These are phyloP conservation scores for Ypsolopha sequella DNA, from an alignment of 2,888 invertebrate species.

Conservation along the genomic window DNA sequence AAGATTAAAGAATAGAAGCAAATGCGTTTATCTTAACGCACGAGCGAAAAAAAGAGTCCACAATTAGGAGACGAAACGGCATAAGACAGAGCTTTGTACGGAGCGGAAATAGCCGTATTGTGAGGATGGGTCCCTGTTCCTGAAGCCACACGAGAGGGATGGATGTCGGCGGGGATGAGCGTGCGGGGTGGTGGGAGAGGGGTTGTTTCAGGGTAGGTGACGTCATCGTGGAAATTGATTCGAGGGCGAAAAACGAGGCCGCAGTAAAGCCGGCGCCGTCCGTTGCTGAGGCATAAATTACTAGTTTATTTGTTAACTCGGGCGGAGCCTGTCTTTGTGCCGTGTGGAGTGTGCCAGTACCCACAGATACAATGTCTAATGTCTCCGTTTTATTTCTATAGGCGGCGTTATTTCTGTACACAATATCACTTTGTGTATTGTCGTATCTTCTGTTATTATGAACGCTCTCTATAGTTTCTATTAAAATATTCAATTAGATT, in stretches of 20 bases:
- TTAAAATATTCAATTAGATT: too few relatives aligned
- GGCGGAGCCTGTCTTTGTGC: constrained; percentile 7
- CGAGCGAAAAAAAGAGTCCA: not conserved
- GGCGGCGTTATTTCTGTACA: constrained; percentile 3
- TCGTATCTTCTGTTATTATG: too few relatives aligned
- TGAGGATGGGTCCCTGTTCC: constrained; percentile 24
- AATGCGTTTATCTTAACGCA: not conserved
- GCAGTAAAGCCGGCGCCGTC: constrained; percentile 48
- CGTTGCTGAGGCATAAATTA: constrained; percentile 50
- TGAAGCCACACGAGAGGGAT: constrained; percentile 19
- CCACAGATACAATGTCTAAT: not conserved
- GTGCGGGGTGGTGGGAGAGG: constrained; percentile 23
- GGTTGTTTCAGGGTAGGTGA: constrained; percentile 24
- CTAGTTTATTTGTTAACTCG: constrained; percentile 45
- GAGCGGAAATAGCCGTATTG: constrained; percentile 41
- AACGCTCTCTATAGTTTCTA: too few relatives aligned
- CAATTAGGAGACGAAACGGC: not conserved
- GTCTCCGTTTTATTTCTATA: constrained; percentile 3
- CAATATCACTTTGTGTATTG: not conserved
- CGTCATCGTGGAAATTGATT: constrained; percentile 64
- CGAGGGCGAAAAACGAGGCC: constrained; percentile 58
- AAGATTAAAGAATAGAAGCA: not conserved
- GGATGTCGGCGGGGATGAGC: constrained; percentile 17
- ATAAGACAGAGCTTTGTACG: constrained; percentile 35
- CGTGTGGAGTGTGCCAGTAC: too few relatives aligned